Conservation (phyloP, 2,797 vertebrate genomes). For the Siniperca scherzeri region DNA sequence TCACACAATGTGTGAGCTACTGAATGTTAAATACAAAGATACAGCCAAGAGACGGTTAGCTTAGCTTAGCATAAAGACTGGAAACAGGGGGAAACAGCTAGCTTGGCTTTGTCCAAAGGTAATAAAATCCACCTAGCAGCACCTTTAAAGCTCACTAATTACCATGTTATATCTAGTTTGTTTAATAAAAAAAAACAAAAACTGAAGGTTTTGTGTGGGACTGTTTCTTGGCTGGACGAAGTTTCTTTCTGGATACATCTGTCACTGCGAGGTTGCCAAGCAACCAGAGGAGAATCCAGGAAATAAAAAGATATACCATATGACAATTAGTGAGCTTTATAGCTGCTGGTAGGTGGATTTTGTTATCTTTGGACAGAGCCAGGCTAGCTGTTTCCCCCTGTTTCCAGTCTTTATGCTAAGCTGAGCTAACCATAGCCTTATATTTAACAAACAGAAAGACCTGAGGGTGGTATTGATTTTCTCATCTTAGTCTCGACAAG, state of each 20-base stretch:
- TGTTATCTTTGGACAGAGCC: neutral
- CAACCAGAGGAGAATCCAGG: neutral
- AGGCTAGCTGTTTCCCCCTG: neutral
- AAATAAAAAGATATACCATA: neutral
- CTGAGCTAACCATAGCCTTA: neutral
- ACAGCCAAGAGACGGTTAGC: neutral
- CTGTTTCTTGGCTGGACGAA: neutral
- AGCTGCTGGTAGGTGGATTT: neutral
- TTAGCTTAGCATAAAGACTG: neutral
- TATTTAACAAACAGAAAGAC: neutral
- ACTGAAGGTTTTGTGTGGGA: neutral
- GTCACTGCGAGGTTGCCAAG: neutral
- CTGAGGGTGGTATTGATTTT: neutral
- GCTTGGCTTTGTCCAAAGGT: too few relatives aligned
- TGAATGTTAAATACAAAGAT: neutral
- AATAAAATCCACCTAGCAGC: neutral
- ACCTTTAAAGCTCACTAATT: neutral
- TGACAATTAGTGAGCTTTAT: neutral
- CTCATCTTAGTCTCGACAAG: neutral
- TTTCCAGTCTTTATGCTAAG: neutral
- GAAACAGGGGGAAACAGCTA: neutral
- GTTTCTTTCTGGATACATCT: neutral
- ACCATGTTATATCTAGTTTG: neutral
- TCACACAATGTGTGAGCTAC: neutral
- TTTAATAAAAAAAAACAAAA: neutral